phyloP scores from a whole-genome alignment of 2,113 vertebrate species.

The Grus americana region DNA sequence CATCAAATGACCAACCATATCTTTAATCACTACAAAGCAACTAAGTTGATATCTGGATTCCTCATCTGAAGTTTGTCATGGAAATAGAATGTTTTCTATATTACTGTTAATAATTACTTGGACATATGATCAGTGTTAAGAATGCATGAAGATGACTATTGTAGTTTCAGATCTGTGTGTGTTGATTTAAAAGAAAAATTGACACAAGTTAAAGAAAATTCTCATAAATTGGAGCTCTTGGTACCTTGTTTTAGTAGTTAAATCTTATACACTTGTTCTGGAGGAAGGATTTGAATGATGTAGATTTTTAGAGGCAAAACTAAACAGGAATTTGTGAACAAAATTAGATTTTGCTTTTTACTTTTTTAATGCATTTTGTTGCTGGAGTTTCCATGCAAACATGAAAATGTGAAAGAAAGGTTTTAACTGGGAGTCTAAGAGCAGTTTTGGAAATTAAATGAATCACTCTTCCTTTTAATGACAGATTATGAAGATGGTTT shows the following conservation, averaged over 20 bases:
- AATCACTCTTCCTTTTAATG: constrained; percentile 42
- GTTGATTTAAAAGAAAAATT: background rate
- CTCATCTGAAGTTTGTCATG: background rate
- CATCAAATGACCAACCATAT: no score
- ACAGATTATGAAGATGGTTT: constrained; percentile 72
- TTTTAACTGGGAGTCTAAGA: constrained; percentile 55
- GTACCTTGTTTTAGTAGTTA: background rate
- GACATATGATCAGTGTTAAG: background rate
- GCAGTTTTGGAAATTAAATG: constrained; percentile 17
- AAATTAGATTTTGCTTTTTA: background rate
- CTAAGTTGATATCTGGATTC: background rate
- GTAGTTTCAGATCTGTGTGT: background rate
- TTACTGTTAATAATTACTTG: background rate
- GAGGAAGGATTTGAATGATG: background rate
- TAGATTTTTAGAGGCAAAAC: background rate
- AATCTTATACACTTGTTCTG: background rate
- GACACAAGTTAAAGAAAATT: background rate
- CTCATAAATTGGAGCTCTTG: background rate
- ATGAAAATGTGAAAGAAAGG: background rate
- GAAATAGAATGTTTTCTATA: background rate
- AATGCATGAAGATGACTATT: background rate
- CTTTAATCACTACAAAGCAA: no score
- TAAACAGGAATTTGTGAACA: background rate
- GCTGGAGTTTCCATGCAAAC: background rate
- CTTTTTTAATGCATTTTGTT: background rate